These are phyloP conservation scores for Panthera tigris DNA, from an alignment of 2,113 vertebrate genomes.

Conservation along the genomic window DNA sequence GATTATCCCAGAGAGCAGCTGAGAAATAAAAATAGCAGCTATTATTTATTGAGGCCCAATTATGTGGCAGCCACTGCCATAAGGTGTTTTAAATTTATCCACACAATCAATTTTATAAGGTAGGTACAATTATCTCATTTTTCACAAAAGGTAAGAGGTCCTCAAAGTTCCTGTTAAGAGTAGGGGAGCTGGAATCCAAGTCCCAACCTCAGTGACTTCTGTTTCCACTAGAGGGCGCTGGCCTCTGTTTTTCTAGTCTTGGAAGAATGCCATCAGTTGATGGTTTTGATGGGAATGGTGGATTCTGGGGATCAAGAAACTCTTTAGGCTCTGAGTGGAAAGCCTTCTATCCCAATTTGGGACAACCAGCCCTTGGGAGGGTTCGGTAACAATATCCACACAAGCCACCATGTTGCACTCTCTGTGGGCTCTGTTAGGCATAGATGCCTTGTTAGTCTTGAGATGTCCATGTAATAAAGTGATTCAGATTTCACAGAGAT, in stretches of 20 bases:
- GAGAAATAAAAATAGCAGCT: constrained; percentile 13
- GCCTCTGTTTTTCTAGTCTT: not conserved
- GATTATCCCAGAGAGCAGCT: not conserved
- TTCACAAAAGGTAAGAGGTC: not conserved
- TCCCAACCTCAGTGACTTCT: not conserved
- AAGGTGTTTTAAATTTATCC: not conserved
- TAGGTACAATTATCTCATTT: not conserved
- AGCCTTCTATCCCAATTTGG: not conserved
- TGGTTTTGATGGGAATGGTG: not conserved
- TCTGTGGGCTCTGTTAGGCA: not conserved
- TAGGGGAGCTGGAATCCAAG: too few relatives aligned
- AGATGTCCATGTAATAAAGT: not conserved
- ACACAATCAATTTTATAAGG: not conserved
- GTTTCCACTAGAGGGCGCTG: not conserved
- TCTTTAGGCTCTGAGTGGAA: not conserved
- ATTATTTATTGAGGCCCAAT: not conserved
- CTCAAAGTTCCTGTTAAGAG: not conserved
- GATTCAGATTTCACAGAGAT: not conserved
- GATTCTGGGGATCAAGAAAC: not conserved
- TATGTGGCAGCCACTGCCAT: not conserved
- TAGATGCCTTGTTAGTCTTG: not conserved
- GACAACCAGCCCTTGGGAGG: not conserved
- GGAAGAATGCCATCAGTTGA: not conserved
- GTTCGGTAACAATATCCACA: not conserved
- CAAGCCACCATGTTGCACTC: not conserved